Conservation (phyloP, 2,113 vertebrate genomes). For the Castor canadensis region DNA sequence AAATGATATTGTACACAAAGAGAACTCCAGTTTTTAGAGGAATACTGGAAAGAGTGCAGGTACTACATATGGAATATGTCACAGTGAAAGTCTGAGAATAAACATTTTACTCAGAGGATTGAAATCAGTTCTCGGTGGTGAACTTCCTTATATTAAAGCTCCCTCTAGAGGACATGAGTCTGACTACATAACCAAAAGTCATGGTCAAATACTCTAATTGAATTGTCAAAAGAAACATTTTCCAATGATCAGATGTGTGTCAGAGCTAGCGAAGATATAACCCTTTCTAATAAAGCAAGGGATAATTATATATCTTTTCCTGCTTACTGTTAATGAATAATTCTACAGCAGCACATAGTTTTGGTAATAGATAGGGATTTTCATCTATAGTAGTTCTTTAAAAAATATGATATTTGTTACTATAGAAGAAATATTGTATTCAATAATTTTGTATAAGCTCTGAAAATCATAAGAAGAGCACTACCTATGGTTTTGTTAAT, state of each 20-base stretch:
- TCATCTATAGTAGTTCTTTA: neutral
- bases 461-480: neutral
- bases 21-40: neutral
- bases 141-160: slow-evolving; percentile 73
- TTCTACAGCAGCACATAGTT: neutral
- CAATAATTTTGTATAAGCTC: neutral
- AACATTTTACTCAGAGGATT: slow-evolving; percentile 26
- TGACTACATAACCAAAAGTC: slow-evolving; percentile 52
- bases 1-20: neutral
- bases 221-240: neutral
- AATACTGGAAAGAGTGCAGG: neutral
- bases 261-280: neutral
- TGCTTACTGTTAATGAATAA: neutral
- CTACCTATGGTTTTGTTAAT: neutral
- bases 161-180: slow-evolving; percentile 76
- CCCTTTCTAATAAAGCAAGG: neutral
- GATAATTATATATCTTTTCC: neutral
- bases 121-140: neutral
- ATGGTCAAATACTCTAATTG: neutral
- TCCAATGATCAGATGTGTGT: neutral
- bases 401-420: neutral
- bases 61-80: neutral
- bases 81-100: slow-evolving; percentile 16
- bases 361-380: too few relatives aligned
- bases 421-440: neutral